Evolutionary conservation across 1,140 invertebrate species (phyloP).

Genomic region (Trinorchestia longiramus): DNA sequence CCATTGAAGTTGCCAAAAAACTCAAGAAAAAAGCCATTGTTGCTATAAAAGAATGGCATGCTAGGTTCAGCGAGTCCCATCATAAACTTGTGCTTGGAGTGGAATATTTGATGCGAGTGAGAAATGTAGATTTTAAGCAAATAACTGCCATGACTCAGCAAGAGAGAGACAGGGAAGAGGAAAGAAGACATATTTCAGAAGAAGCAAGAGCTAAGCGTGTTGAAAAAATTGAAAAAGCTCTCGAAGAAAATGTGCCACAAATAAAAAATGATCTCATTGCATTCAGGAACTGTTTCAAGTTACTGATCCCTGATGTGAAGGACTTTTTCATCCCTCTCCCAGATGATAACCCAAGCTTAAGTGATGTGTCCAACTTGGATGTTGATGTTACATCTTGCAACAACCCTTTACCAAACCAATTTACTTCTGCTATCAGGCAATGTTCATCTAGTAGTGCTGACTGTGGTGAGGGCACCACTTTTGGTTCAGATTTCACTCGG

Average conservation of each 20-base stretch:
- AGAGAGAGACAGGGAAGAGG: constrained; percentile 53
- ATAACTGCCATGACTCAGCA: constrained; percentile 52
- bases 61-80: constrained; percentile 59
- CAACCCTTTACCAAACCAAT: neutral
- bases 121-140: constrained; percentile 64
- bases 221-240: constrained; percentile 59
- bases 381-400: neutral
- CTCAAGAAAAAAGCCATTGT: constrained; percentile 60
- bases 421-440: neutral
- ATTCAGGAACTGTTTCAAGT: constrained; percentile 63
- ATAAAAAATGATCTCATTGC: constrained; percentile 58
- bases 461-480: constrained; percentile 48
- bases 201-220: constrained; percentile 59
- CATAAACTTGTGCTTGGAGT: constrained; percentile 57
- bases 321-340: constrained; percentile 64
- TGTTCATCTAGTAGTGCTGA: neutral
- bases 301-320: constrained; percentile 65
- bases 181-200: constrained; percentile 60
- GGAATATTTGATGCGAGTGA: constrained; percentile 61
- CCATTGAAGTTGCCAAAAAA: constrained; percentile 57
- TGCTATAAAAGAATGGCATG: constrained; percentile 63
- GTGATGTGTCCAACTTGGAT: neutral
- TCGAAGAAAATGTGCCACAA: constrained; percentile 54
- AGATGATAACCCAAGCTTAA: constrained; percentile 41
- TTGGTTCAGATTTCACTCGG: constrained; percentile 63